Percentiles rank a stretch among this genome's conserved stretches.
phyloP scores from a whole-genome alignment of 2,888 invertebrate species.

The Parelbella ahira region DNA sequence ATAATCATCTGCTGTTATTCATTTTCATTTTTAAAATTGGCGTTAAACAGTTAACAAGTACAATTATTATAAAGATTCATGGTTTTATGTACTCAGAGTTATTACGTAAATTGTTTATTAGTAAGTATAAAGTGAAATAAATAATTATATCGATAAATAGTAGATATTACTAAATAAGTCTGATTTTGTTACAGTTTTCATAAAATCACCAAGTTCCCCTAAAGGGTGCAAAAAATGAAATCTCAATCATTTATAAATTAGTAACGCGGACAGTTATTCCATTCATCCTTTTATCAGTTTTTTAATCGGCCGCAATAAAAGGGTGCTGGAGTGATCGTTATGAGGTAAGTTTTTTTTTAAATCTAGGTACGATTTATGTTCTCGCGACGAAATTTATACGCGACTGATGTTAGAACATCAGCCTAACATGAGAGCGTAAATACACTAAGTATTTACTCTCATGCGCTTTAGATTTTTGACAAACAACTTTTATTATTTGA shows the following conservation, averaged over 20 bases:
- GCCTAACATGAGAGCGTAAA: conserved; percentile 4
- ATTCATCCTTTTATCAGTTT: conserved; percentile 75
- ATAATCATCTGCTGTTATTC: too few relatives aligned
- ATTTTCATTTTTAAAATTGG: too few relatives aligned
- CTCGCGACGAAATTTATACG: conserved; percentile 27
- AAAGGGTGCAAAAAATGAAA: conserved; percentile 60
- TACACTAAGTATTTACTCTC: background rate
- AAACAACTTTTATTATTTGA: too few relatives aligned
- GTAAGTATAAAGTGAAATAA: too few relatives aligned
- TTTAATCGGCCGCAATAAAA: conserved; percentile 74
- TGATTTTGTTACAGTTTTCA: conserved; percentile 22
- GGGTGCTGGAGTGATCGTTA: conserved; percentile 69
- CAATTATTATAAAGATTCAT: too few relatives aligned
- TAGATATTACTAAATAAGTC: too few relatives aligned
- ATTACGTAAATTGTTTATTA: too few relatives aligned
- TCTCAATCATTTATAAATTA: conserved; percentile 80
- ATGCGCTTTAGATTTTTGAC: too few relatives aligned
- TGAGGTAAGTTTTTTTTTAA: conserved; percentile 54
- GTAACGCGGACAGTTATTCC: conserved; percentile 71
- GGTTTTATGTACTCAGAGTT: too few relatives aligned
- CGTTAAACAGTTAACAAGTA: too few relatives aligned
- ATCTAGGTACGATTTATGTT: conserved; percentile 64
- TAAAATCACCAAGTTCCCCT: conserved; percentile 32
- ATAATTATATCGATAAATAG: too few relatives aligned
- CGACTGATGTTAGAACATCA: conserved; percentile 7